Conservation (phyloP, 1,140 invertebrate species). For the Procambarus virginalis region DNA sequence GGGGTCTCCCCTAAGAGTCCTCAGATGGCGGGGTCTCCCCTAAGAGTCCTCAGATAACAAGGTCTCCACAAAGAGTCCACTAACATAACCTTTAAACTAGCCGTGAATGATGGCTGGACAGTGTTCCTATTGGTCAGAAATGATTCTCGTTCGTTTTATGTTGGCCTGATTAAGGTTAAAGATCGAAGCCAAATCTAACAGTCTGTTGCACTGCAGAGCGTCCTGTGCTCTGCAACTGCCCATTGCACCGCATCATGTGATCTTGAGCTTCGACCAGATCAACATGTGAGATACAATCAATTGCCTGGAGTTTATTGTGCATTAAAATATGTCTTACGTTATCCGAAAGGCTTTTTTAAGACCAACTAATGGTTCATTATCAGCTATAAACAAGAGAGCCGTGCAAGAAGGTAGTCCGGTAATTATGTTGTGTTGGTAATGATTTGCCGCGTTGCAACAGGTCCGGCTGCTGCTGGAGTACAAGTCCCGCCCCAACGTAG, state of each 20-base stretch:
- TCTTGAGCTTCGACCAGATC: background rate
- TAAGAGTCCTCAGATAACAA: too few species aligned
- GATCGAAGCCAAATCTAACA: too few species aligned
- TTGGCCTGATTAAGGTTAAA: too few species aligned
- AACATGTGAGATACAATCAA: constrained; percentile 8
- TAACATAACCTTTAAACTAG: too few species aligned
- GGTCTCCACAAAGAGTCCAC: too few species aligned
- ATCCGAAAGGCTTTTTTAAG: constrained; percentile 23
- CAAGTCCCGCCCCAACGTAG: background rate
- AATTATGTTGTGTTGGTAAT: constrained; percentile 51
- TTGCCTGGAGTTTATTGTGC: constrained; percentile 38
- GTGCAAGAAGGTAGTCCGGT: background rate
- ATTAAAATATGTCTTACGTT: constrained; percentile 31
- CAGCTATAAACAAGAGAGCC: constrained; percentile 31
- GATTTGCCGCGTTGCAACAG: constrained; percentile 29
- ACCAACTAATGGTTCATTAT: constrained; percentile 20
- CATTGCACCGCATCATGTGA: background rate
- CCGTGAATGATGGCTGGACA: too few species aligned
- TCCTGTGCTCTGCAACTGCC: background rate
- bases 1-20: too few species aligned
- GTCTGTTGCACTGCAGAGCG: background rate
- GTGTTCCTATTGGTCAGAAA: too few species aligned
- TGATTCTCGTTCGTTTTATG: too few species aligned
- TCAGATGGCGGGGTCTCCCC: too few species aligned
- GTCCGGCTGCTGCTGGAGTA: background rate